phyloP scores from a whole-genome alignment of 2,888 invertebrate species.

The Aleiodes leptofemur region DNA sequence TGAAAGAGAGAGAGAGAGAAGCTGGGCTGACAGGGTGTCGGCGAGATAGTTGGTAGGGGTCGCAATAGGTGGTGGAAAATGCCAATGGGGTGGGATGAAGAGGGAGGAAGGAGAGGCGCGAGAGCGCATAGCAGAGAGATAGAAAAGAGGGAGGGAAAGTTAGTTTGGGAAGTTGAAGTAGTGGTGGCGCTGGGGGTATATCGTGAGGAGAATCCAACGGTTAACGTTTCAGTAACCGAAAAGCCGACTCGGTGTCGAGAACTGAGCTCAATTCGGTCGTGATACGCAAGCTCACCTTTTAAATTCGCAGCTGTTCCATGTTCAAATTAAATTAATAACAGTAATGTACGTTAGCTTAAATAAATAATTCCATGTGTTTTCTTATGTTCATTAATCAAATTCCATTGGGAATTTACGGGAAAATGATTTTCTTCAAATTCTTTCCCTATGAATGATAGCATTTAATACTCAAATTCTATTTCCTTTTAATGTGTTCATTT shows the following conservation, averaged over 20 bases:
- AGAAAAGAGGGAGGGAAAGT: not conserved
- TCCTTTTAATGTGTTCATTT: too few relatives aligned
- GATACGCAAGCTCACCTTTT: not conserved
- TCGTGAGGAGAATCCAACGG: slow-evolving; percentile 48
- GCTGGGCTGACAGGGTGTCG: slow-evolving; percentile 37
- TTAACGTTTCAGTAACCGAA: slow-evolving; percentile 62
- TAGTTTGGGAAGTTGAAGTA: slow-evolving; percentile 43
- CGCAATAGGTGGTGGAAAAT: not conserved
- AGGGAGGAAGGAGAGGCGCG: not conserved
- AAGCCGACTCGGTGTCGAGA: slow-evolving; percentile 62
- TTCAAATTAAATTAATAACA: too few relatives aligned
- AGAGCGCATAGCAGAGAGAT: not conserved
- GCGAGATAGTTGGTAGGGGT: slow-evolving; percentile 44
- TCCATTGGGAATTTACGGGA: too few relatives aligned
- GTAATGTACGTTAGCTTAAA: too few relatives aligned
- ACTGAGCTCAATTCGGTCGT: not conserved
- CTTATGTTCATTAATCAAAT: too few relatives aligned
- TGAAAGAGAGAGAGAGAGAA: slow-evolving; percentile 30
- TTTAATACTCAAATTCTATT: too few relatives aligned
- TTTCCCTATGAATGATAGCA: too few relatives aligned
- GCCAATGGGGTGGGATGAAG: not conserved
- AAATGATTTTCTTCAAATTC: too few relatives aligned
- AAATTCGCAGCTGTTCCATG: not conserved
- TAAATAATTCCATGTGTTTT: too few relatives aligned
- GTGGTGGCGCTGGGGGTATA: slow-evolving; percentile 45